Evolutionary conservation across 2,797 vertebrate genomes (phyloP), one percentile per base, ranked within the genome.

Genomic region (Poeciliopsis paucimaculata): DNA sequence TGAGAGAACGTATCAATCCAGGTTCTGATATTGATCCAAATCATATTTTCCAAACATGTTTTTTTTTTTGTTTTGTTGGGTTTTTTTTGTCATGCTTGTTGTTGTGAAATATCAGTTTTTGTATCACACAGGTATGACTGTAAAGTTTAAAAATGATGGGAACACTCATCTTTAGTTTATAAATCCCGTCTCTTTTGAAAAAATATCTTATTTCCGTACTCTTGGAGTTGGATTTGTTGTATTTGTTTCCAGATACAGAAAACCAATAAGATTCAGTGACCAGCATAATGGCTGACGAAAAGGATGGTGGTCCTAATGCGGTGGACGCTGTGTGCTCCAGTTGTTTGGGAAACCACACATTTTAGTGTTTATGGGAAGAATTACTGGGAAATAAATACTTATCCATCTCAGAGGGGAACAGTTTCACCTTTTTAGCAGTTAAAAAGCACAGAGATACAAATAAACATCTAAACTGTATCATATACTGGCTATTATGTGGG

Each of bases 131-230:
- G 2, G 0, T 26, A 13, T 57, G 51, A 74, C 47, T 51, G 80
- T 55, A 74, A 82, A 73, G 73, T 77, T 81, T 49, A 18, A 49
- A 86, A 85, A 78, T 0, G 83, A 39, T 10, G 26, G 1, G n/a
- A 28, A 57, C 73, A 76, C 75, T 80, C 78, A 51, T 31, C 46
- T 85, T 80, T 87, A 45, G 78, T 18, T 76, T 72, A 4, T 2
- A 64, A 39, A 82, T 76, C 57, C 55, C n/a, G 26, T 55, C 28
- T 60, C 16, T 15, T 34, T 34, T 34, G 31, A 31, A 47, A 45
- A 49, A 49, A 20, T 0, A 16, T 5, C 10, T 6, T 60, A 60
- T 16, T 28, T 60, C 4, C 5, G 13, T 16, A 15, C 28, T 31
- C 28, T 15, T 31, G 57, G 10, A 12, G 57, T 28, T 28, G n/a